Conservation (phyloP, 2,797 vertebrate genomes). For the Rachycentron canadum region DNA sequence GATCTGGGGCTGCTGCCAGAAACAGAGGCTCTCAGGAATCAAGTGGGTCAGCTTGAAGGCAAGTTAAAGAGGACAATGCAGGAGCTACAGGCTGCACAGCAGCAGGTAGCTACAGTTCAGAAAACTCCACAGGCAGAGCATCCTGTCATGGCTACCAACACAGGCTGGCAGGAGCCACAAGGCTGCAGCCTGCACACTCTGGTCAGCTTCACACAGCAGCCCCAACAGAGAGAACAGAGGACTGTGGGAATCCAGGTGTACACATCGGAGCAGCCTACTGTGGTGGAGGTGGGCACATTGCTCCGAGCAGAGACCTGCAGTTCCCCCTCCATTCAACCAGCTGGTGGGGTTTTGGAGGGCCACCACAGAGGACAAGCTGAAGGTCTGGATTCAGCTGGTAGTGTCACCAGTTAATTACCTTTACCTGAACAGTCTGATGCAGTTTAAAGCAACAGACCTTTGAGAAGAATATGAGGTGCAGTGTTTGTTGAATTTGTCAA, state of each 20-base stretch:
- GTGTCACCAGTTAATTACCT: neutral
- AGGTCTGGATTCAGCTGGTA: constrained; percentile 57
- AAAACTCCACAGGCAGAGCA: constrained; percentile 75
- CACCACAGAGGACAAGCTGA: constrained; percentile 69
- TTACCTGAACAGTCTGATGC: neutral
- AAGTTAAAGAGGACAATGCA: constrained; percentile 86
- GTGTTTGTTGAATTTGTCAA: neutral
- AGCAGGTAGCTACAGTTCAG: constrained; percentile 67
- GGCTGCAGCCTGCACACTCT: constrained; percentile 81
- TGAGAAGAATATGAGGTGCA: neutral
- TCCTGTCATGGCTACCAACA: constrained; percentile 81
- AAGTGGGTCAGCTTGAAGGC: constrained; percentile 88
- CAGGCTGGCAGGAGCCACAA: constrained; percentile 81
- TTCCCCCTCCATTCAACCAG: constrained; percentile 57
- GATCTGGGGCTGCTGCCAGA: constrained; percentile 88
- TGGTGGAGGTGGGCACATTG: constrained; percentile 82
- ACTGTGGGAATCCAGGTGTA: constrained; percentile 89
- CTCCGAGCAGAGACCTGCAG: constrained; percentile 82
- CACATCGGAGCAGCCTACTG: constrained; percentile 86
- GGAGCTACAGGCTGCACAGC: constrained; percentile 87
- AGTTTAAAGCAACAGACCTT: neutral
- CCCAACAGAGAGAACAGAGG: constrained; percentile 80
- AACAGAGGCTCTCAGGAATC: constrained; percentile 83
- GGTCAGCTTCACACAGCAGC: constrained; percentile 85
- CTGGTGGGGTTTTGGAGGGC: constrained; percentile 46